Base-by-base conservation (phyloP, 2,888 invertebrate species). In the Eutolmus rufibarbis region DNA sequence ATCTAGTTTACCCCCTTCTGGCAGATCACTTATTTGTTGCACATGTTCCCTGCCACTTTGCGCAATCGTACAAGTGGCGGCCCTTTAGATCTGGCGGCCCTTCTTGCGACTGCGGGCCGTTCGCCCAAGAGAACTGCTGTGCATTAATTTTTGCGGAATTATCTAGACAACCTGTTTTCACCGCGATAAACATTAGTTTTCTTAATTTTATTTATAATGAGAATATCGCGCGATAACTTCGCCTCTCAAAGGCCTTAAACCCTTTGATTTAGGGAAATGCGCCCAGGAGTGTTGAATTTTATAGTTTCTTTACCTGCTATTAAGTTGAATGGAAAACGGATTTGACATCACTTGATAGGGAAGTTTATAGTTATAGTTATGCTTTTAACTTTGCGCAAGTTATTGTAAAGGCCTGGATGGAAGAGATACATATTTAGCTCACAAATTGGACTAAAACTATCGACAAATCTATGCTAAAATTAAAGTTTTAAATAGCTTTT, bases 151-250 rank as follows among this genome's bases (percentile, higher is more conserved):
- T 87, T 74, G 43, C 86, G 37, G 86, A 88, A 87, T 84, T 88
- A 87, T 87, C 88, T 84, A 87, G 79, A 79, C 81, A 88, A 88
- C 88, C 88, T 88, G 88, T 88, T 88, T 87, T 77, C 88, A 86
- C 40, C 40, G 87, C 79, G 86, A 88, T 87, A 87, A 88, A 88
- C 88, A 87, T 87, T 87, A 51, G 86, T 78, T 86, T 86, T 86
- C 78, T 51, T 76, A 78, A 78, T 86, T 86, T 51, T 86, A 86
- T 86, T 86, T 84, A 84, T 84, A 84, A 84, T 74, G 84, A 46
- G 74, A 74, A 84, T 84, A 40, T 23, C n/a, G 84, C 40, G 51
- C 43, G 74, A 84, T 84, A 84, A 74, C 43, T 74, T 84, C 74
- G 43, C 74, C 66, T 84, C 40, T 84, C 81, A 81, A n/a, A 28